Evolutionary conservation across 2,113 vertebrate genomes (phyloP).

Genomic region (Pelmatolapia mariae): DNA sequence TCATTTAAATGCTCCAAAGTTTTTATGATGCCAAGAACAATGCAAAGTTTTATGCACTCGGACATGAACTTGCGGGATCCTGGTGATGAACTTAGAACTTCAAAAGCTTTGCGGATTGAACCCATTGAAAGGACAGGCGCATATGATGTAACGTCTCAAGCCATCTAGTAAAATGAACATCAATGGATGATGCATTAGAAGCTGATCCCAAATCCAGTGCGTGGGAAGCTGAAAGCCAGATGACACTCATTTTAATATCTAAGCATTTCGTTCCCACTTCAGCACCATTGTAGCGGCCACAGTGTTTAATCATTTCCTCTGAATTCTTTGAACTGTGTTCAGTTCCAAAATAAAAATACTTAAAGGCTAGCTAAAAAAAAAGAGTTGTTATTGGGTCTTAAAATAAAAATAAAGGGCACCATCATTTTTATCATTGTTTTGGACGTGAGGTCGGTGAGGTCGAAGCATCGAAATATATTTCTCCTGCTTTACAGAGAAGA

Average conservation of each 20-base stretch:
- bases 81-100: conserved; percentile 41
- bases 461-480: background rate
- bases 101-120: conserved; percentile 12
- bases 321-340: background rate
- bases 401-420: background rate
- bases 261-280: conserved; percentile 8
- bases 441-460: background rate
- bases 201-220: background rate
- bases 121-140: conserved; percentile 13
- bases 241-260: conserved; percentile 9
- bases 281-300: background rate
- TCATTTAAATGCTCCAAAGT: background rate
- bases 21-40: conserved; percentile 7
- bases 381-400: background rate
- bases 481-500: background rate
- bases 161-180: conserved; percentile 46
- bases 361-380: background rate
- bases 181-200: conserved; percentile 15
- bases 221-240: conserved; percentile 34
- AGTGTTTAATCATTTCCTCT: background rate
- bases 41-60: conserved; percentile 5
- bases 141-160: conserved; percentile 35
- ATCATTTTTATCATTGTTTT: background rate
- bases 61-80: conserved; percentile 28
- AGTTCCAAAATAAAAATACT: background rate